phyloP scores from a whole-genome alignment of 2,797 vertebrate genomes.

The Sebastes elongatus region DNA sequence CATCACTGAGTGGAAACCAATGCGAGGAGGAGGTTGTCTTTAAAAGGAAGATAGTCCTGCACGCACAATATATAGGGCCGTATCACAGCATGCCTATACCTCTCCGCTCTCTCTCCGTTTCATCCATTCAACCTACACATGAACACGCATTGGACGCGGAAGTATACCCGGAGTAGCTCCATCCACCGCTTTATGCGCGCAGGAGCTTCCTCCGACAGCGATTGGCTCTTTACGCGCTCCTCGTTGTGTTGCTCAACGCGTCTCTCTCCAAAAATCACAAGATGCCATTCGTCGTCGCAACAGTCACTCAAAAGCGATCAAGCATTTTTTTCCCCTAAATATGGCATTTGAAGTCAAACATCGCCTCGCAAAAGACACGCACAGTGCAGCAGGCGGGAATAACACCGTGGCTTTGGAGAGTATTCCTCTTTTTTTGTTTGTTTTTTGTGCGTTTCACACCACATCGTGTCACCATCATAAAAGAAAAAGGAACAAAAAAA shows the following conservation, averaged over 20 bases:
- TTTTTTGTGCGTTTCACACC: slow-evolving; percentile 13
- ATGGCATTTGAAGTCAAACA: slow-evolving; percentile 75
- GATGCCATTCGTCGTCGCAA: slow-evolving; percentile 66
- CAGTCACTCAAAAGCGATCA: slow-evolving; percentile 69
- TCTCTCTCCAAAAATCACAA: slow-evolving; percentile 21
- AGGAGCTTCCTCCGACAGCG: slow-evolving; percentile 13
- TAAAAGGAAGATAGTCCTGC: slow-evolving; percentile 89
- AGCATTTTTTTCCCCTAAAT: slow-evolving; percentile 54
- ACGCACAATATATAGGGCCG: slow-evolving; percentile 89
- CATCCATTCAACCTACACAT: slow-evolving; percentile 82
- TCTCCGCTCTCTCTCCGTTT: slow-evolving; percentile 83
- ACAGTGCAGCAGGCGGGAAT: slow-evolving; percentile 43
- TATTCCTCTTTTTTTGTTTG: background rate
- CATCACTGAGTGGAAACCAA: slow-evolving; percentile 88
- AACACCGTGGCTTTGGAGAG: slow-evolving; percentile 11
- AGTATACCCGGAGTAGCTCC: slow-evolving; percentile 79
- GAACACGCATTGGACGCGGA: slow-evolving; percentile 83
- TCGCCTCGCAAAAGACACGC: slow-evolving; percentile 43
- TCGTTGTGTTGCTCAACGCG: slow-evolving; percentile 26
- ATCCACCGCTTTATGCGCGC: slow-evolving; percentile 53
- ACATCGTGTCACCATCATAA: slow-evolving; percentile 1
- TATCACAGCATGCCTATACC: slow-evolving; percentile 87
- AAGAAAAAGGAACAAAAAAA: background rate
- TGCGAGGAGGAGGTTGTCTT: slow-evolving; percentile 85
- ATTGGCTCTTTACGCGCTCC: slow-evolving; percentile 77